A percentile compares a stretch with the other conserved stretches of the same genome.
phyloP scores from a whole-genome alignment of 1,140 invertebrate genomes.

The Ptiloglossa arizonensis region DNA sequence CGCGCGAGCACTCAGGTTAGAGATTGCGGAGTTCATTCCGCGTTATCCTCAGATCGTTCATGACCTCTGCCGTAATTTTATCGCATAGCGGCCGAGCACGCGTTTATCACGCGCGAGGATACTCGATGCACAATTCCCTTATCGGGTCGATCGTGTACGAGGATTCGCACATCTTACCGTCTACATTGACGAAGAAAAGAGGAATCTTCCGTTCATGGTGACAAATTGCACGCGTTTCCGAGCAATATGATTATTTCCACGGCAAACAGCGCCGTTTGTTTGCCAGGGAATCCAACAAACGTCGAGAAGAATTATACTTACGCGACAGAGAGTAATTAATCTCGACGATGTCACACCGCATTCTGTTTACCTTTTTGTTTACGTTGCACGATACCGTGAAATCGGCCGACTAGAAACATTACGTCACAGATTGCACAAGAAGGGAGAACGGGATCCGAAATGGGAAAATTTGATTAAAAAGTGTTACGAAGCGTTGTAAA shows the following conservation, averaged over 20 bases:
- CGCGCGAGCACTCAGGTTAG: background rate
- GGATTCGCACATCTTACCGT: background rate
- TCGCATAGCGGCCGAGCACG: conserved; percentile 11
- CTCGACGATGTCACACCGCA: background rate
- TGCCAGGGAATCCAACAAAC: background rate
- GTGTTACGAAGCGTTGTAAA: too few relatives aligned
- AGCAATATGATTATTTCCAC: too few relatives aligned
- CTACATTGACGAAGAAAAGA: background rate
- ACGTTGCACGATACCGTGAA: background rate
- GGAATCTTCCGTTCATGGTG: background rate
- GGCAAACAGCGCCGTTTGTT: too few relatives aligned
- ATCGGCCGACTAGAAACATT: background rate
- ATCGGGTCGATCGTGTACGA: background rate
- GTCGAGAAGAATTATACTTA: background rate
- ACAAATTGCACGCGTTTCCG: too few relatives aligned
- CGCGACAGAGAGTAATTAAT: background rate
- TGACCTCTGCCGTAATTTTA: conserved; percentile 39
- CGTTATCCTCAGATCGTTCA: conserved; percentile 27
- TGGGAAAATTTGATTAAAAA: too few relatives aligned
- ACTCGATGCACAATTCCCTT: conserved; percentile 4
- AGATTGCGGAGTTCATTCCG: conserved; percentile 3
- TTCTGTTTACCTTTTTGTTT: too few relatives aligned
- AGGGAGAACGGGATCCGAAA: too few relatives aligned
- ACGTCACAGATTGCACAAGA: too few relatives aligned
- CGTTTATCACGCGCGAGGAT: conserved; percentile 41